A percentile compares a stretch with the other conserved stretches of the same genome.
Evolutionary conservation across 2,888 invertebrate species (phyloP).

Genomic region (Harmothoe impar): DNA sequence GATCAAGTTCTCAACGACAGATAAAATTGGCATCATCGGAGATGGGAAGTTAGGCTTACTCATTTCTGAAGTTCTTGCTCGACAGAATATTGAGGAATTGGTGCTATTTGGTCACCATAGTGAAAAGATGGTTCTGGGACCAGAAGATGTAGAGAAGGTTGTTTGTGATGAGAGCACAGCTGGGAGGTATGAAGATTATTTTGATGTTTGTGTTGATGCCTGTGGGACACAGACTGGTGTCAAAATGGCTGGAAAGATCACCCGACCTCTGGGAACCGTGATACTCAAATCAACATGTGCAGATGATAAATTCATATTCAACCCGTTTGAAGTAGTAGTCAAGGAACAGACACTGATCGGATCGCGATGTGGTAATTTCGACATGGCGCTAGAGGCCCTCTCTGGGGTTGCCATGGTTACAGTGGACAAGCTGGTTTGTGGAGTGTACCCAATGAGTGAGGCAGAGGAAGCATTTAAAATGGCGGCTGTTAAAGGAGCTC

Average conservation of each 20-base stretch:
- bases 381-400: conserved; percentile 67
- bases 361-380: conserved; percentile 70
- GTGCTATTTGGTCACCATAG: conserved; percentile 65
- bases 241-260: conserved; percentile 63
- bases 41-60: conserved; percentile 70
- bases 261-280: conserved; percentile 68
- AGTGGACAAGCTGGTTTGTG: conserved; percentile 37
- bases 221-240: conserved; percentile 66
- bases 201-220: conserved; percentile 67
- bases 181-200: conserved; percentile 24
- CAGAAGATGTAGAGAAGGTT: conserved; percentile 46
- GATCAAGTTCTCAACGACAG: conserved; percentile 5
- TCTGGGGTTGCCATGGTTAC: not conserved
- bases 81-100: not conserved
- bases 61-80: conserved; percentile 64
- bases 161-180: not conserved
- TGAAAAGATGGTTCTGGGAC: conserved; percentile 63
- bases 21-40: conserved; percentile 68
- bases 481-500: conserved; percentile 64
- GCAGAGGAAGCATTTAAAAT: conserved; percentile 66
- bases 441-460: conserved; percentile 63
- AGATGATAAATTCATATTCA: conserved; percentile 59
- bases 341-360: conserved; percentile 69
- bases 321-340: conserved; percentile 68
- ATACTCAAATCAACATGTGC: conserved; percentile 70